phyloP scores from a whole-genome alignment of 2,113 vertebrate genomes.

The Eurypyga helias region DNA sequence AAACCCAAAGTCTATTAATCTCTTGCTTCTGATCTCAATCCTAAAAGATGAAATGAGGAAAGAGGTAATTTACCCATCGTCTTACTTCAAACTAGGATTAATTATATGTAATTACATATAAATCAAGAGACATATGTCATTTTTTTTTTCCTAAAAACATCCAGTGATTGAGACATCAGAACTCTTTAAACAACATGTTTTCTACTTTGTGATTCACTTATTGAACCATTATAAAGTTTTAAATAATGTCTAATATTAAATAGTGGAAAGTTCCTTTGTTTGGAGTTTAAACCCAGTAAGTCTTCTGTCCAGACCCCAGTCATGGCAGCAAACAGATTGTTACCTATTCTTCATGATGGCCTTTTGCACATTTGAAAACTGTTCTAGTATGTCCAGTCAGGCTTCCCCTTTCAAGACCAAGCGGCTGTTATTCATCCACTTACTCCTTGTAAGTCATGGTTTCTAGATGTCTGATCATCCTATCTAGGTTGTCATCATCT shows the following conservation, averaged over 20 bases:
- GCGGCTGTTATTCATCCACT: not conserved
- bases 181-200: not conserved
- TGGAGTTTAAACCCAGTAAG: not conserved
- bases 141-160: not conserved
- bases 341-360: not conserved
- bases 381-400: accelerated
- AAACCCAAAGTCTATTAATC: not conserved
- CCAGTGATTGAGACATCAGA: slow-evolving; percentile 4
- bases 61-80: slow-evolving; percentile 1
- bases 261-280: not conserved
- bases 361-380: not conserved
- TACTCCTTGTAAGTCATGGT: not conserved
- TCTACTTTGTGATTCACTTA: not conserved
- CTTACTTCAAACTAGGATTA: slow-evolving; percentile 1
- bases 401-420: not conserved
- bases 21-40: not conserved
- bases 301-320: not conserved
- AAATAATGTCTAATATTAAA: not conserved
- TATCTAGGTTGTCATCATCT: not conserved
- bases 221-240: not conserved
- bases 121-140: not conserved
- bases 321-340: not conserved
- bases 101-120: slow-evolving; percentile 36
- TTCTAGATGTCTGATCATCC: not conserved
- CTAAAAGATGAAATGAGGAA: not conserved